Evolutionary conservation across 1,140 invertebrate species (phyloP).

Genomic region (Andrena cerasifolii): DNA sequence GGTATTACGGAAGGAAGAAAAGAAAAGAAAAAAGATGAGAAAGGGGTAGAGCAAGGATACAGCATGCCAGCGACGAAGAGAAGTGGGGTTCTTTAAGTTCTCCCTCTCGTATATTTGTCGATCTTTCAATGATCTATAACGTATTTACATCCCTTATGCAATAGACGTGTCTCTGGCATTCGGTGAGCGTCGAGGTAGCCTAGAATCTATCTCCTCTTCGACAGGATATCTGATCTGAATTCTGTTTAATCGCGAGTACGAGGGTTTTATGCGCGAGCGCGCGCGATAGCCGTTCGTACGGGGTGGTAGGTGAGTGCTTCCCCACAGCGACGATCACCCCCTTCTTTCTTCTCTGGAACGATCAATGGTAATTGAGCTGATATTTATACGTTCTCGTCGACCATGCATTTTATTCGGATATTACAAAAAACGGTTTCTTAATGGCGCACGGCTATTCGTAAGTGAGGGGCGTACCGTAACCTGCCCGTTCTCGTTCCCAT

Average conservation of each 20-base stretch:
- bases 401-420: slow-evolving; percentile 79
- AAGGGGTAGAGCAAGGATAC: too few relatives aligned
- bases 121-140: background rate
- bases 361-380: slow-evolving; percentile 47
- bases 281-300: slow-evolving; percentile 5
- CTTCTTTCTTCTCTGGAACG: slow-evolving; percentile 5
- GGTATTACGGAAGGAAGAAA: too few relatives aligned
- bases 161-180: slow-evolving; percentile 7
- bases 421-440: slow-evolving; percentile 75
- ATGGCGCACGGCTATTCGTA: slow-evolving; percentile 58
- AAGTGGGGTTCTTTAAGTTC: background rate
- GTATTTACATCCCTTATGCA: background rate
- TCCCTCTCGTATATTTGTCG: background rate
- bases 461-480: slow-evolving; percentile 65
- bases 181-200: slow-evolving; percentile 7
- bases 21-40: background rate
- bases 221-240: slow-evolving; percentile 2
- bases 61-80: background rate
- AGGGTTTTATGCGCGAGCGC: background rate
- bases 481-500: slow-evolving; percentile 52
- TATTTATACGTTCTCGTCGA: slow-evolving; percentile 61
- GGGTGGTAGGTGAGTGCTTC: background rate
- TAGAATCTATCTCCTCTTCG: background rate
- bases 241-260: background rate
- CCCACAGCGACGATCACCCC: background rate